A percentile compares a stretch with the other conserved stretches of the same genome.
These are phyloP conservation scores for Trisateles emortualis DNA, from an alignment of 2,888 invertebrate genomes.

Conservation along the genomic window DNA sequence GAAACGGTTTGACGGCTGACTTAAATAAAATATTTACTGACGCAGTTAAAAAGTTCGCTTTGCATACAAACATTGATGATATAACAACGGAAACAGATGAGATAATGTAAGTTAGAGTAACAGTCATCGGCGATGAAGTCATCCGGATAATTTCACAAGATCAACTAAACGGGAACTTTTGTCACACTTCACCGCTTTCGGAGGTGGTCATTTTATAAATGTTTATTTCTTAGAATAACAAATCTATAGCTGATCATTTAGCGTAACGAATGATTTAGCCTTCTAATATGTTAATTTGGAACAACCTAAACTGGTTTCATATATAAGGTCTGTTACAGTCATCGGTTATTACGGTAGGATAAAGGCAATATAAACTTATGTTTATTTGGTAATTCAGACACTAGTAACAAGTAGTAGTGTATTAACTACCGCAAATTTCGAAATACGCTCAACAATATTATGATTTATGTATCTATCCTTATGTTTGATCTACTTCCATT, in stretches of 20 bases:
- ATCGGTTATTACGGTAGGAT: background rate
- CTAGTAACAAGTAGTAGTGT: background rate
- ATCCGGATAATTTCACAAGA: constrained; percentile 58
- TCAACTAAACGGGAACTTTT: constrained; percentile 53
- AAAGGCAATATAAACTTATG: background rate
- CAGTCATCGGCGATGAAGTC: constrained; percentile 55
- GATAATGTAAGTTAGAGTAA: constrained; percentile 65
- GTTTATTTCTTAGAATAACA: constrained; percentile 48
- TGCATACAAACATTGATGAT: constrained; percentile 55
- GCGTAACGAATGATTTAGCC: constrained; percentile 30
- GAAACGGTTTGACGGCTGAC: constrained; percentile 28
- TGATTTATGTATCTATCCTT: no score
- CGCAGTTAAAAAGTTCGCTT: constrained; percentile 28
- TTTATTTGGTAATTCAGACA: background rate
- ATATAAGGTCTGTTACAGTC: background rate
- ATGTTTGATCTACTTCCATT: no score
- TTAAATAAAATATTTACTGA: constrained; percentile 32
- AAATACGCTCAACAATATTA: no score
- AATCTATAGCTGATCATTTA: constrained; percentile 23
- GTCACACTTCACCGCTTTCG: constrained; percentile 48
- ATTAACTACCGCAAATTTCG: no score
- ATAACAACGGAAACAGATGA: constrained; percentile 66
- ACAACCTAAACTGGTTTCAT: constrained; percentile 9
- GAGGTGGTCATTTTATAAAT: constrained; percentile 33
- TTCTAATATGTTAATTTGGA: constrained; percentile 20